Evolutionary conservation across 2,888 invertebrate species (phyloP), one percentile per base, ranked within the genome.

Genomic region (Apeira syringaria): DNA sequence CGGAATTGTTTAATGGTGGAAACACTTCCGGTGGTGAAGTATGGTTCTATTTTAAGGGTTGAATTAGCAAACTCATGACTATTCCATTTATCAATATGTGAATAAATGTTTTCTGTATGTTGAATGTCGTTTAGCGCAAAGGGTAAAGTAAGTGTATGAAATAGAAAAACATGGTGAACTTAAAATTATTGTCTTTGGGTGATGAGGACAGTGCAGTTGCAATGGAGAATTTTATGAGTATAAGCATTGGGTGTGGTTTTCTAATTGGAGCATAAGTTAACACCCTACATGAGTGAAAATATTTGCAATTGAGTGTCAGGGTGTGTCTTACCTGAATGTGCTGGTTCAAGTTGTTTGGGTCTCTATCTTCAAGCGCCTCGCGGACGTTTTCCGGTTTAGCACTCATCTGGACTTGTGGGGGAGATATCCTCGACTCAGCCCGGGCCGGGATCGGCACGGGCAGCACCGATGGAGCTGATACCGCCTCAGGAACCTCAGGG

Each of bases 281-380:
- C n/a, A n/a, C n/a, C n/a, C n/a, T n/a, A n/a, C n/a, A n/a, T n/a
- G n/a, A n/a, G n/a, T n/a, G n/a, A n/a, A n/a, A n/a, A n/a, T n/a
- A n/a, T n/a, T n/a, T n/a, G n/a, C n/a, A n/a, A n/a, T n/a, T n/a
- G n/a, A n/a, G n/a, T n/a, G n/a, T n/a, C n/a, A n/a, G n/a, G n/a
- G n/a, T n/a, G n/a, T n/a, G 6, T 50, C 57, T 64, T 74, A 94
- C 95, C 92, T 94, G 93, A 32, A 95, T 83, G 72, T 94, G 94
- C 45, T 91, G 91, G 64, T 94, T 94, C 48, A 95, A 72, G 47
- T 88, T 91, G 59, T 94, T 93, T 0, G 95, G 95, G 65, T 95
- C 94, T 49, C 94, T 76, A 59, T 94, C 94, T 60, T 94, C 94
- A 45, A 94, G 76, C 34, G 92, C 90, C 27, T 88, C 84, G 3